Evolutionary conservation across 2,113 vertebrate species (phyloP).

Genomic region (Microcebus tavaratra): DNA sequence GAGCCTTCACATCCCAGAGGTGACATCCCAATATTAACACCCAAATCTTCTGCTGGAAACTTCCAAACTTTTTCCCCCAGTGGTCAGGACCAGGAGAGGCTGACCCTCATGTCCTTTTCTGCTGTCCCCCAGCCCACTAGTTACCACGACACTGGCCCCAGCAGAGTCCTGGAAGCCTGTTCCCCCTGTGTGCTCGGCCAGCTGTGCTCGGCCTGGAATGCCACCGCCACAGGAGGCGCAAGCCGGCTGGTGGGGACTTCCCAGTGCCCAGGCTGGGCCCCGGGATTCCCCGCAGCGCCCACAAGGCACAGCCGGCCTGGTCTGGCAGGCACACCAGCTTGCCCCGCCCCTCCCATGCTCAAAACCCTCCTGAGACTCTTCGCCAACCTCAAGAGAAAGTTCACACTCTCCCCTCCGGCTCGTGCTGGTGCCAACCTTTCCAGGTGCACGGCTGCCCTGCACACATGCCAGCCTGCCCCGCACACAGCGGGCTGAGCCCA

Average conservation of each 20-base stretch:
- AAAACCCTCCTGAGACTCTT: not conserved
- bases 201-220: not conserved
- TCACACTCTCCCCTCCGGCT: conserved; percentile 82
- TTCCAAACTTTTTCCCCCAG: not conserved
- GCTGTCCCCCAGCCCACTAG: not conserved
- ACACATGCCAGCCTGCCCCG: too few relatives aligned
- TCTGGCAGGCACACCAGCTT: not conserved
- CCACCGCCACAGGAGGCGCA: not conserved
- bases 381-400: not conserved
- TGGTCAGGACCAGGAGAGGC: not conserved
- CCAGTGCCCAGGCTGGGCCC: too few relatives aligned
- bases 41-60: not conserved
- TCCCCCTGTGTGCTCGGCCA: too few relatives aligned
- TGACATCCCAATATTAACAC: not conserved
- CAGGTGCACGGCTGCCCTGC: conserved; percentile 56
- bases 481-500: conserved; percentile 80
- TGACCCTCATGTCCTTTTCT: not conserved
- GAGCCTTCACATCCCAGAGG: not conserved
- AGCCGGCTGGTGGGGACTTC: not conserved
- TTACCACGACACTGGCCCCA: not conserved
- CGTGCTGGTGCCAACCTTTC: not conserved
- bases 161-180: not conserved
- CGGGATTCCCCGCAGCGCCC: not conserved
- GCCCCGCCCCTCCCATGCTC: not conserved
- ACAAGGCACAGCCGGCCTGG: not conserved